phyloP scores from a whole-genome alignment of 2,888 invertebrate species.

The Julus scandinavius region DNA sequence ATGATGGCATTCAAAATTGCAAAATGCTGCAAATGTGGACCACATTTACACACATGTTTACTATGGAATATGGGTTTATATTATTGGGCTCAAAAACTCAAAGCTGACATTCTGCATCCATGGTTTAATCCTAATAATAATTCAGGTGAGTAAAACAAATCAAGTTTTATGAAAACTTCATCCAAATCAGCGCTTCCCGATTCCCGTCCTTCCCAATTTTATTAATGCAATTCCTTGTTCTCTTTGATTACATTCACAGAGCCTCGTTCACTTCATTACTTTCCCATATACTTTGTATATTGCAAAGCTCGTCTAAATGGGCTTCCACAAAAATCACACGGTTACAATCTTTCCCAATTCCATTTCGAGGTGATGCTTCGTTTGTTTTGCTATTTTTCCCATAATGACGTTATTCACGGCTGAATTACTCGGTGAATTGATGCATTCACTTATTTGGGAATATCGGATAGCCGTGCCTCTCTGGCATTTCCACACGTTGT shows the following conservation, averaged over 20 bases:
- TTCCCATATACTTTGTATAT: constrained; percentile 21
- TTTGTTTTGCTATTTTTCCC: constrained; percentile 33
- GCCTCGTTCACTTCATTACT: not conserved
- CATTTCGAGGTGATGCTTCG: constrained; percentile 25
- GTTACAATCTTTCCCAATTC: not conserved
- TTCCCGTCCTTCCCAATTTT: not conserved
- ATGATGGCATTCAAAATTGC: no score
- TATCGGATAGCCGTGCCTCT: not conserved
- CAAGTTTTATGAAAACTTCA: not conserved
- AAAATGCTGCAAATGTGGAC: no score
- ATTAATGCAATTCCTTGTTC: not conserved
- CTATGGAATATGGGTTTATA: no score
- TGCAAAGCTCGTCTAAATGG: not conserved
- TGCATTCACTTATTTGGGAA: constrained; percentile 9
- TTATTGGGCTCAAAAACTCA: no score
- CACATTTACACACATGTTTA: no score
- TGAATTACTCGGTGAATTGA: constrained; percentile 25
- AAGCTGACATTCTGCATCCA: no score
- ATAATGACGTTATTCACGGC: constrained; percentile 33
- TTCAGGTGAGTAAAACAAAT: constrained; percentile 1
- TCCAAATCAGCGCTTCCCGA: not conserved
- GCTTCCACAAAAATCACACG: not conserved
- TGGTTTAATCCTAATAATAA: not conserved
- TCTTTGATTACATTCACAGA: not conserved
- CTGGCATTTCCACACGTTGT: not conserved